Conservation (phyloP, 1,140 invertebrate species). For the Phymastichus coffea region DNA sequence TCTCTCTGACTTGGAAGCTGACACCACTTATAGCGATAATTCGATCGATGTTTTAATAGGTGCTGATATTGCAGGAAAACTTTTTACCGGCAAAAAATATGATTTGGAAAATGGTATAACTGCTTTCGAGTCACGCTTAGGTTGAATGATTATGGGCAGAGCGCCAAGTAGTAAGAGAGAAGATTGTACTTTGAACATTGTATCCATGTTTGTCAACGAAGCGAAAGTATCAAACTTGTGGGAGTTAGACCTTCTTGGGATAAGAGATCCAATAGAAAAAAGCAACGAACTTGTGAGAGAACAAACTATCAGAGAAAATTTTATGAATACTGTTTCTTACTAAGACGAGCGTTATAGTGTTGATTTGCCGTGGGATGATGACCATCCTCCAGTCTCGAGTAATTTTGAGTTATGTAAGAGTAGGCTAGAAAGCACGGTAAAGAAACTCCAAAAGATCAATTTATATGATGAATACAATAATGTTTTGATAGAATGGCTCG, state of each 20-base stretch:
- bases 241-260: conserved; percentile 45
- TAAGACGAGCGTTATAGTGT: conserved; percentile 40
- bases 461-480: conserved; percentile 38
- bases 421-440: conserved; percentile 28
- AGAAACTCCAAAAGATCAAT: conserved; percentile 30
- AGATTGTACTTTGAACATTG: neutral
- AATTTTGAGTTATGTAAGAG: conserved; percentile 33
- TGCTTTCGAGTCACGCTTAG: conserved; percentile 42
- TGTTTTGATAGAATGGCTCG: conserved; percentile 39
- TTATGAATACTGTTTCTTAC: conserved; percentile 29
- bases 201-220: conserved; percentile 27
- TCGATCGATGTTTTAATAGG: conserved; percentile 40
- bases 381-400: conserved; percentile 26
- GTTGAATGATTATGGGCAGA: conserved; percentile 43
- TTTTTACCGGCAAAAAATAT: conserved; percentile 36
- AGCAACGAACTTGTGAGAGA: conserved; percentile 23
- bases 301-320: conserved; percentile 36
- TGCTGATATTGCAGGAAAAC: conserved; percentile 38
- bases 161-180: neutral
- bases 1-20: conserved; percentile 19
- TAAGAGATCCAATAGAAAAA: conserved; percentile 40
- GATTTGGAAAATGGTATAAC: conserved; percentile 36
- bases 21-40: too few species aligned
- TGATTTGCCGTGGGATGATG: conserved; percentile 39
- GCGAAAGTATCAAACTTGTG: conserved; percentile 42